These are phyloP conservation scores for Eucera pruinosa DNA, from an alignment of 2,888 invertebrate genomes.

Conservation along the genomic window DNA sequence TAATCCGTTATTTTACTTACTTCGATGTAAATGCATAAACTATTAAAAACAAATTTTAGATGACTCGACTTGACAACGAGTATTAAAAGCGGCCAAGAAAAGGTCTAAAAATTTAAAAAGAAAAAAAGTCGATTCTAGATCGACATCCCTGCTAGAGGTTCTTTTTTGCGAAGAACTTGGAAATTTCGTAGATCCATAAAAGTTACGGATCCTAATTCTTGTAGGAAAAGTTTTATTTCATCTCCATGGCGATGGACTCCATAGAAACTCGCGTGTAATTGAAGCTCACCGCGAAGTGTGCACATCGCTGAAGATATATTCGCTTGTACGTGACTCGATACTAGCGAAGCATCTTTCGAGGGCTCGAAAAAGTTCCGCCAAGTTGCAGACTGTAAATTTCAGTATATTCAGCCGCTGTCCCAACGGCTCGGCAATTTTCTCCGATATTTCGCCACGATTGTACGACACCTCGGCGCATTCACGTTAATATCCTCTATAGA, in stretches of 20 bases:
- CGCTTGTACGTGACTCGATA: constrained; percentile 34
- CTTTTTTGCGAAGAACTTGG: too few relatives aligned
- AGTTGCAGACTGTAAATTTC: constrained; percentile 44
- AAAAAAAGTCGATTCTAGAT: too few relatives aligned
- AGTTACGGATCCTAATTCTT: neutral
- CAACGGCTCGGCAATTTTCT: constrained; percentile 31
- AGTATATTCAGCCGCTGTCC: constrained; percentile 21
- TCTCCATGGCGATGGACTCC: neutral
- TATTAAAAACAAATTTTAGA: too few relatives aligned
- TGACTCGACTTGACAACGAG: too few relatives aligned
- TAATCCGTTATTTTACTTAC: too few relatives aligned
- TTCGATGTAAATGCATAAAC: too few relatives aligned
- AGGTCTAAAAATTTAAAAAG: too few relatives aligned
- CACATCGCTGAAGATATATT: constrained; percentile 2
- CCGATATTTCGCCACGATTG: constrained; percentile 16
- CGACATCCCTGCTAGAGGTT: too few relatives aligned
- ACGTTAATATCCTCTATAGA: constrained; percentile 40
- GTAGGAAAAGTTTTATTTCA: constrained; percentile 19
- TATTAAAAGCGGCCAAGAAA: too few relatives aligned
- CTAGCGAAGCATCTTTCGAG: constrained; percentile 5
- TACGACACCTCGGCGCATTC: constrained; percentile 10
- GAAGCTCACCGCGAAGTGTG: neutral
- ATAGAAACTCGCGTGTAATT: constrained; percentile 29
- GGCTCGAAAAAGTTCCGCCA: constrained; percentile 30
- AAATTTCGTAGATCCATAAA: neutral